Evolutionary conservation across 2,888 invertebrate species (phyloP).

Genomic region (Sarcophaga subvicina): DNA sequence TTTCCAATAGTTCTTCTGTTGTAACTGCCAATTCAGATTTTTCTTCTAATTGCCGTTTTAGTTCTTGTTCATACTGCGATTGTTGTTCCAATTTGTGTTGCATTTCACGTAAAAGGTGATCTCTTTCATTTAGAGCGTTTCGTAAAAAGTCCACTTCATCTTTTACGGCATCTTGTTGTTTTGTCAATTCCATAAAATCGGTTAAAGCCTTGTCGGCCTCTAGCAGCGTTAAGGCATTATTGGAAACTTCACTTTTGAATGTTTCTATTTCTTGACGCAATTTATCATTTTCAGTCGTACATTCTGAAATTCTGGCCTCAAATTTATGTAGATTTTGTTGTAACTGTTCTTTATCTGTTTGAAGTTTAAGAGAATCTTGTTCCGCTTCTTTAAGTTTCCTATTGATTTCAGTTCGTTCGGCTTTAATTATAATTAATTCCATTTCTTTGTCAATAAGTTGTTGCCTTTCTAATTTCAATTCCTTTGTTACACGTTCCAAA

Average conservation of each 20-base stretch:
- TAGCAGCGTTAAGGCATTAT: conserved; percentile 52
- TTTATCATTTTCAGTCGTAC: conserved; percentile 56
- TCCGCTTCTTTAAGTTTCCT: conserved; percentile 56
- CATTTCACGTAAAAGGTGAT: conserved; percentile 32
- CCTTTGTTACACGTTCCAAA: conserved; percentile 48
- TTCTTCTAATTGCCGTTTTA: conserved; percentile 40
- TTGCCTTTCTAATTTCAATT: conserved; percentile 62
- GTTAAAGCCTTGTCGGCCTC: conserved; percentile 66
- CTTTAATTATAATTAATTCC: conserved; percentile 59
- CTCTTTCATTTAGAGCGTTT: conserved; percentile 57
- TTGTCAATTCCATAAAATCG: conserved; percentile 54
- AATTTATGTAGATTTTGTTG: conserved; percentile 48
- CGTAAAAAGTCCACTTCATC: conserved; percentile 60
- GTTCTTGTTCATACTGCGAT: conserved; percentile 15
- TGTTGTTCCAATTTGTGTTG: conserved; percentile 48
- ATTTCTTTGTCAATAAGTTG: conserved; percentile 61
- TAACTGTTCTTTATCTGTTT: conserved; percentile 22
- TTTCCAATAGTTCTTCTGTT: conserved; percentile 44
- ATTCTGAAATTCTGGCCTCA: conserved; percentile 52
- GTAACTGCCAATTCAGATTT: conserved; percentile 36
- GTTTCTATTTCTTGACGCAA: conserved; percentile 65
- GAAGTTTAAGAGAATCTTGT: conserved; percentile 37
- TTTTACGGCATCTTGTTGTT: conserved; percentile 52
- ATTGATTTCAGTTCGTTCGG: conserved; percentile 63
- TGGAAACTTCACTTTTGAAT: conserved; percentile 66